Conservation (phyloP, 2,797 vertebrate genomes). For the Halcyon badia region DNA sequence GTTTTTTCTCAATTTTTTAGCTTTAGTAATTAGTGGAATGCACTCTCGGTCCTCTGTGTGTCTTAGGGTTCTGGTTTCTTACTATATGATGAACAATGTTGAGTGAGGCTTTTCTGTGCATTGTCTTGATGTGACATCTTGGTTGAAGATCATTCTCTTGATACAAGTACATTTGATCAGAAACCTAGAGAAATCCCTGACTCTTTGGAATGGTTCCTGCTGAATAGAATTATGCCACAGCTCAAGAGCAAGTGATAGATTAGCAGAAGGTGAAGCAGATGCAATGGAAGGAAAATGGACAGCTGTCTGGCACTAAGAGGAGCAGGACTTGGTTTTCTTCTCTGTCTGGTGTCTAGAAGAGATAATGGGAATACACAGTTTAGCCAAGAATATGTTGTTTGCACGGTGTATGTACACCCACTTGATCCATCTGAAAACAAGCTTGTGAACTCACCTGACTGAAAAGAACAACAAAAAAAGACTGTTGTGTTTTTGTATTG, state of each 20-base stretch:
- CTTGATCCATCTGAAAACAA: constrained; percentile 38
- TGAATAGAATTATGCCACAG: not conserved
- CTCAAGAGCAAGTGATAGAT: not conserved
- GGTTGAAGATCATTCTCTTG: not conserved
- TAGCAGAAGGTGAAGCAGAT: constrained; percentile 62
- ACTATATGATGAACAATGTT: not conserved
- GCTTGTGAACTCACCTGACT: constrained; percentile 23
- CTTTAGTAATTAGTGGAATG: not conserved
- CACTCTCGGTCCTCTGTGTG: not conserved
- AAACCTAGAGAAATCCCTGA: not conserved
- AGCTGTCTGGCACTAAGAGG: constrained; percentile 55
- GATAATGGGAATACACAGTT: constrained; percentile 7
- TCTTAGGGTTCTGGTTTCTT: not conserved
- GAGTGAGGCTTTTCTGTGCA: not conserved
- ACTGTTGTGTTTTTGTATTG: not conserved
- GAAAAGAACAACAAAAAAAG: not conserved
- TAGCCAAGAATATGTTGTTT: constrained; percentile 51
- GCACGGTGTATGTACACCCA: constrained; percentile 10
- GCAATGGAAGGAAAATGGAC: constrained; percentile 48
- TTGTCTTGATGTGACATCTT: not conserved
- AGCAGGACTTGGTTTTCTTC: constrained; percentile 8
- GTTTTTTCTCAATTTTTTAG: not conserved
- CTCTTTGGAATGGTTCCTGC: not conserved
- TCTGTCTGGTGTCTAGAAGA: constrained; percentile 51
- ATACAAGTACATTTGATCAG: not conserved